Conservation (phyloP, 2,888 invertebrate species). For the Mystacides longicornis region DNA sequence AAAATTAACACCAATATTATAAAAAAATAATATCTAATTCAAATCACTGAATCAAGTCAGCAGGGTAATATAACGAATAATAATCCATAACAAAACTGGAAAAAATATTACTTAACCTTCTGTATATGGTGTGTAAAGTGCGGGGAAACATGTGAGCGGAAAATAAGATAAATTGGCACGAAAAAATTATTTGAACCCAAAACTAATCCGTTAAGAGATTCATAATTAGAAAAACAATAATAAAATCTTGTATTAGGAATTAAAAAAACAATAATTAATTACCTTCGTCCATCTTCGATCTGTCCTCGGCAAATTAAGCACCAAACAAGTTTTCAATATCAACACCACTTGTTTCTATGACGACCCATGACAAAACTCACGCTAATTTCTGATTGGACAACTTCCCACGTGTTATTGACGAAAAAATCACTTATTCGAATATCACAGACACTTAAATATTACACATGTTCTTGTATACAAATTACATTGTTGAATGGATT, state of each 20-base stretch:
- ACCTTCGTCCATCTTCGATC: constrained; percentile 20
- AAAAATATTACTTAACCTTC: constrained; percentile 21
- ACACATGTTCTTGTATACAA: too few species aligned
- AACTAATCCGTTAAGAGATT: not conserved
- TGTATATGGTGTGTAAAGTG: constrained; percentile 17
- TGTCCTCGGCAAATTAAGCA: constrained; percentile 12
- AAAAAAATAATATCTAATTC: too few species aligned
- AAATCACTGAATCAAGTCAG: too few species aligned
- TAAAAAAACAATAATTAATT: constrained; percentile 9
- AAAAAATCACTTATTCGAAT: too few species aligned
- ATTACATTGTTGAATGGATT: too few species aligned
- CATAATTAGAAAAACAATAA: too few species aligned
- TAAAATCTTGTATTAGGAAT: not conserved
- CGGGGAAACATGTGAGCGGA: constrained; percentile 15
- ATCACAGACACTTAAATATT: too few species aligned
- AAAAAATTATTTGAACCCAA: not conserved
- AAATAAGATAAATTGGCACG: constrained; percentile 4
- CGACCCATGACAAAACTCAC: constrained; percentile 21
- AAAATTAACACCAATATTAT: too few species aligned
- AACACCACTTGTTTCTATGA: constrained; percentile 22
- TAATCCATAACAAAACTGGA: constrained; percentile 3
- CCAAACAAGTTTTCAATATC: constrained; percentile 16
- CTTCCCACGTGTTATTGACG: constrained; percentile 19
- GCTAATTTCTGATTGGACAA: constrained; percentile 16
- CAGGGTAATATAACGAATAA: too few species aligned